These are phyloP conservation scores for Eristalis arbustorum DNA, from an alignment of 2,888 invertebrate genomes.

Conservation along the genomic window DNA sequence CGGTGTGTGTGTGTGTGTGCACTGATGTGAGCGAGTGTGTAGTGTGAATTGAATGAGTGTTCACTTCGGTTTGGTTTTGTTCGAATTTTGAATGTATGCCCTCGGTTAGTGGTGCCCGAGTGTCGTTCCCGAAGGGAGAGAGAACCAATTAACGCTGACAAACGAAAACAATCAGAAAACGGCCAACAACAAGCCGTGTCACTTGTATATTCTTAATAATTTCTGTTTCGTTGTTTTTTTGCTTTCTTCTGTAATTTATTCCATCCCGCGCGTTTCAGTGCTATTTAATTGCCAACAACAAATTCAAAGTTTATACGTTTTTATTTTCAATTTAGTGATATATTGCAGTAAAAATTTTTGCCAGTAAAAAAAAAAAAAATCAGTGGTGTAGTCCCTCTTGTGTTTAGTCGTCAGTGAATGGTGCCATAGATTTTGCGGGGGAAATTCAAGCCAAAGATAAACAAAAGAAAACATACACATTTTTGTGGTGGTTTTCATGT, in stretches of 20 bases:
- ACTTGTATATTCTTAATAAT: neutral
- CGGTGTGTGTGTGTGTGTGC: neutral
- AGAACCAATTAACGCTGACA: constrained; percentile 54
- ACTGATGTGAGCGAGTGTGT: neutral
- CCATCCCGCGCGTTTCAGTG: neutral
- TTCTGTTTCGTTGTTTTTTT: neutral
- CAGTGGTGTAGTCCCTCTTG: neutral
- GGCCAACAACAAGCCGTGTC: neutral
- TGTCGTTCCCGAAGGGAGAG: constrained; percentile 55
- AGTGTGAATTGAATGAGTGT: neutral
- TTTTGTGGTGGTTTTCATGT: neutral
- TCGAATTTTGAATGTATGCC: constrained; percentile 31
- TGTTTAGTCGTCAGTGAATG: constrained; percentile 18
- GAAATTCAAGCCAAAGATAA: neutral
- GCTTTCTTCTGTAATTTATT: constrained; percentile 19
- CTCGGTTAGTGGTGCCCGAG: constrained; percentile 44
- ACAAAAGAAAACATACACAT: neutral
- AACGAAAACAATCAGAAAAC: constrained; percentile 45
- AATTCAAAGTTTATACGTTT: neutral
- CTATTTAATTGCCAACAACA: neutral
- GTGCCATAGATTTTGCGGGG: constrained; percentile 2
- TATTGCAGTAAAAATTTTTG: constrained; percentile 29
- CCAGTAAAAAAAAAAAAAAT: neutral
- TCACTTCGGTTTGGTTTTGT: neutral
- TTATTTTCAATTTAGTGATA: neutral